phyloP scores from a whole-genome alignment of 2,888 invertebrate genomes.

The Desoria tigrina region DNA sequence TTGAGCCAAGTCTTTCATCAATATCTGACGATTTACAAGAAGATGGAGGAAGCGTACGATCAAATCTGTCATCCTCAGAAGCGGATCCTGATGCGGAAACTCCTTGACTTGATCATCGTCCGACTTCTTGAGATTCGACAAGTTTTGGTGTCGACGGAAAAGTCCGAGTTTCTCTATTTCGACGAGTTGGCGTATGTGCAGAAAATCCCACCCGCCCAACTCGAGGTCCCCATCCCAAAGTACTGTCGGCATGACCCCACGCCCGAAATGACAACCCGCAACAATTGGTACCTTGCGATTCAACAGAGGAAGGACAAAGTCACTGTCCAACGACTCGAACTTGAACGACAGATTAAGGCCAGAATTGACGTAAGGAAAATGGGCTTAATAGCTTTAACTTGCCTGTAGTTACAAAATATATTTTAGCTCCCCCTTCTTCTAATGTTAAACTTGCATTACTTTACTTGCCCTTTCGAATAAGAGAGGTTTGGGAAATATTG shows the following conservation, averaged over 20 bases:
- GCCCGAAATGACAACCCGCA: constrained; percentile 38
- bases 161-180: constrained; percentile 83
- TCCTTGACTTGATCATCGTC: constrained; percentile 76
- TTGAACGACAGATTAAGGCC: constrained; percentile 1
- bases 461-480: too few relatives aligned
- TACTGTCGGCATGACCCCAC: constrained; percentile 61
- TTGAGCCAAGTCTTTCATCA: constrained; percentile 75
- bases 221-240: constrained; percentile 70
- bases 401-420: too few relatives aligned
- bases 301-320: constrained; percentile 61
- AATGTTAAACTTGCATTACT: too few relatives aligned
- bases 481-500: too few relatives aligned
- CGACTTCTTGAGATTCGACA: constrained; percentile 82
- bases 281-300: constrained; percentile 63
- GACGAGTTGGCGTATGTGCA: constrained; percentile 77
- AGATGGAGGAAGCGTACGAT: constrained; percentile 79
- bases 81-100: constrained; percentile 70
- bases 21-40: constrained; percentile 75
- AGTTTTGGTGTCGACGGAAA: constrained; percentile 81
- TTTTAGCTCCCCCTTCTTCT: too few relatives aligned
- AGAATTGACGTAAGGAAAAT: background rate
- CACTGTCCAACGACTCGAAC: constrained; percentile 27
- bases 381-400: too few relatives aligned
- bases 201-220: constrained; percentile 71
- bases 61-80: constrained; percentile 93